Base-by-base conservation (phyloP, 2,888 invertebrate genomes). In the Coelopa pilipes region DNA sequence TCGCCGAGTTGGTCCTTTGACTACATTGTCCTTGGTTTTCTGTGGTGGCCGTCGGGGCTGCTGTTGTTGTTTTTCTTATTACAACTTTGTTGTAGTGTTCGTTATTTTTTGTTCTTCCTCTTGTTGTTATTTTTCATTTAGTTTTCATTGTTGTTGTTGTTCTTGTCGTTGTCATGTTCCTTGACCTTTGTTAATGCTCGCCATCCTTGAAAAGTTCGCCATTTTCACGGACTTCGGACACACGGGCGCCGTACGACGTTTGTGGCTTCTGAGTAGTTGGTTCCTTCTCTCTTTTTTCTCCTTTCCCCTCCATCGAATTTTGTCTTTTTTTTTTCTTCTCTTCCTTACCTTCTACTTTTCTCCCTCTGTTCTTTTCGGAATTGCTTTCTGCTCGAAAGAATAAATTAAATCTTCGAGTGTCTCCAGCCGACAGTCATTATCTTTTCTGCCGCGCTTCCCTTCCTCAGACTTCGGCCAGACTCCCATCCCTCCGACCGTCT, bases 101-200 rank as follows among this genome's bases (percentile, higher is more conserved):
- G 7, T 34, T 74, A 68, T 75, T 71, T 75, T 47, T 50, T 71
- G 68, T 62, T 73, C 59, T 71, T 71, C 53, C 59, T 55, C 59
- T 73, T 68, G 50, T 76, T 71, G 69, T 69, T 75, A 71, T 67
- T 59, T 19, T 63, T 67, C 57, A 71, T 70, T 45, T 49, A 53
- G 50, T 65, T 72, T 49, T 65, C 67, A 46, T 50, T 69, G 55
- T 17, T 17, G 55, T 59, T 15, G 53, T 13, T 66, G 70, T 50
- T 72, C 59, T 63, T 73, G 65, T 73, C 72, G 74, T 76, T 75
- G 70, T 76, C 73, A 74, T 76, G 59, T 73, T 62, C 66, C 75
- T 70, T 79, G 79, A 79, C 78, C 79, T 78, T 75, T 79, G 75
- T 75, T 75, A 76, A 75, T 72, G 76, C 69, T 70, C 73, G 24